These are phyloP conservation scores for Danaus melanippus DNA, from an alignment of 1,140 invertebrate genomes.

Conservation along the genomic window DNA sequence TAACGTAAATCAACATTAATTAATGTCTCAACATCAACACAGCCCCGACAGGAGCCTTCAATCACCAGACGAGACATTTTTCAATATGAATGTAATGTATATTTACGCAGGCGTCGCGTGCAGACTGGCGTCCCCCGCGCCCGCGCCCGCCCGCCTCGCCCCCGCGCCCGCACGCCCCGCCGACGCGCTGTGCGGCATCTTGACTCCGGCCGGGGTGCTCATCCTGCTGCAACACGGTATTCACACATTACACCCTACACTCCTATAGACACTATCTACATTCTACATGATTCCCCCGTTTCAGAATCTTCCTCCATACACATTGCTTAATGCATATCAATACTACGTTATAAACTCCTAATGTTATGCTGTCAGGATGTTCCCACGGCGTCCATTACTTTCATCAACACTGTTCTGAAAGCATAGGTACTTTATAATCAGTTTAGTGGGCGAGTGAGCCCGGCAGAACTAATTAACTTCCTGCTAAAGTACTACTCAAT, in stretches of 20 bases:
- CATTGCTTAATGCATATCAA: too few species aligned
- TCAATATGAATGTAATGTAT: neutral
- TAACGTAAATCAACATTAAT: too few species aligned
- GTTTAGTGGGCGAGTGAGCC: too few species aligned
- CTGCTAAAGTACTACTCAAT: too few species aligned
- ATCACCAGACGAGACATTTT: neutral
- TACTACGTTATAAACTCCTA: too few species aligned
- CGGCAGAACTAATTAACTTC: too few species aligned
- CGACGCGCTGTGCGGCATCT: conserved; percentile 40
- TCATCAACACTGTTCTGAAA: too few species aligned
- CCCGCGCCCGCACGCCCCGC: conserved; percentile 14
- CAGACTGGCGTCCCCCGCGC: conserved; percentile 45
- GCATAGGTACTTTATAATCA: too few species aligned
- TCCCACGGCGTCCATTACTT: too few species aligned
- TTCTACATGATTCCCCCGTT: neutral
- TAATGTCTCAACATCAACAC: neutral
- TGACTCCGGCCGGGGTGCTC: conserved; percentile 39
- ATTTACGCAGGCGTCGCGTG: conserved; percentile 45
- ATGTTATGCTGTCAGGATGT: too few species aligned
- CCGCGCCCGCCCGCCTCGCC: conserved; percentile 41
- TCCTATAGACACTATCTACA: conserved; percentile 1
- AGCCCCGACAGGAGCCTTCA: neutral
- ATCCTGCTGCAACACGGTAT: conserved; percentile 14
- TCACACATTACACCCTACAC: neutral
- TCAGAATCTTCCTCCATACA: neutral